A percentile compares a stretch with the other conserved stretches of the same genome.
Evolutionary conservation across 37 sponge, comb jelly and placozoan genomes (phyloP).

Genomic region (Chondrilla cf. caribensis): DNA sequence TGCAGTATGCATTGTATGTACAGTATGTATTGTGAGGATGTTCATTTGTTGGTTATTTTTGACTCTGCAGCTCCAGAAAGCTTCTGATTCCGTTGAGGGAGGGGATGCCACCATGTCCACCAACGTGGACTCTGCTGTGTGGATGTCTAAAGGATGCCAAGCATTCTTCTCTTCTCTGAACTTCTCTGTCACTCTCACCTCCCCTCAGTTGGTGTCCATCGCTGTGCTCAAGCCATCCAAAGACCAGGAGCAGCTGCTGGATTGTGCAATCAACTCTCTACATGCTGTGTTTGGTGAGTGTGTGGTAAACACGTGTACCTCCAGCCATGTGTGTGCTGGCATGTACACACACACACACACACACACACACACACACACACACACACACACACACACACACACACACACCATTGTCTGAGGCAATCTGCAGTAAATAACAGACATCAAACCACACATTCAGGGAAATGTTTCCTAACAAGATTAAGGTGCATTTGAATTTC

Average conservation of each 20-base stretch:
- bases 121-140: conserved; percentile 44
- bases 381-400: too few species aligned
- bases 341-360: too few species aligned
- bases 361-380: too few species aligned
- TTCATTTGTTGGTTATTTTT: too few species aligned
- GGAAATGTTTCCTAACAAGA: too few species aligned
- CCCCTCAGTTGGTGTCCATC: conserved; percentile 41
- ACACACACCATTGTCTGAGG: too few species aligned
- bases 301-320: not conserved
- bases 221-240: conserved; percentile 25
- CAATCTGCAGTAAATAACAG: too few species aligned
- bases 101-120: conserved; percentile 24
- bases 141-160: conserved; percentile 38
- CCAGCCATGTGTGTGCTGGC: too few species aligned
- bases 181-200: conserved; percentile 28
- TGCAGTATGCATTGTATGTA: too few species aligned
- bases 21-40: too few species aligned
- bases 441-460: too few species aligned
- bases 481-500: too few species aligned
- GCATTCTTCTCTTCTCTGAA: conserved; percentile 52
- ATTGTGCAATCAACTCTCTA: conserved; percentile 48
- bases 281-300: conserved; percentile 73
- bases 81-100: conserved; percentile 20
- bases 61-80: conserved; percentile 47
- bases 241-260: conserved; percentile 46